Evolutionary conservation across 23 tunicate genomes (phyloP).

Genomic region (Trididemnum nubilum): DNA sequence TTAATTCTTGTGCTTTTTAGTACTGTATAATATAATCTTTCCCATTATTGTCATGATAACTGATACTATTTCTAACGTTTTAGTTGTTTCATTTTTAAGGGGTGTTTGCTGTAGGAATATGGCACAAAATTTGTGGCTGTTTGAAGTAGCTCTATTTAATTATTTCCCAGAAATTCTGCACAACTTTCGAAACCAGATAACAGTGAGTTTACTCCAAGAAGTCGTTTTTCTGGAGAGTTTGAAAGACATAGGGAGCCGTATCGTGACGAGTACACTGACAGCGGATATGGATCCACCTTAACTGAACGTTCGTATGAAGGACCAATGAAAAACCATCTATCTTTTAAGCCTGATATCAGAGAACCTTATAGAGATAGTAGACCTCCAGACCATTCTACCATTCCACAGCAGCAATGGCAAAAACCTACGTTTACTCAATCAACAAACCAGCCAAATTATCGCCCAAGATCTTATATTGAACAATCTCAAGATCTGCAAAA

Average conservation of each 20-base stretch:
- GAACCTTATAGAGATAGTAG: background rate
- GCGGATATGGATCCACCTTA: slow-evolving; percentile 81
- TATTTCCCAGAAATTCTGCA: too few relatives aligned
- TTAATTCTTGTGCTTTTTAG: too few relatives aligned
- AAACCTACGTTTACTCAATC: too few relatives aligned
- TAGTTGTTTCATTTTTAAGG: too few relatives aligned
- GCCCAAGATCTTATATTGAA: too few relatives aligned
- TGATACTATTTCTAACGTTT: too few relatives aligned
- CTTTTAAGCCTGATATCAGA: background rate
- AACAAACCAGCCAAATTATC: background rate
- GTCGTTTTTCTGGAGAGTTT: background rate
- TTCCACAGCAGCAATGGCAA: background rate
- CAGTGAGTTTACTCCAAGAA: background rate
- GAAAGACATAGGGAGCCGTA: slow-evolving; percentile 22
- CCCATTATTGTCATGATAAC: too few relatives aligned
- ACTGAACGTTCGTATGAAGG: slow-evolving; percentile 66
- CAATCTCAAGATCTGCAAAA: too few relatives aligned
- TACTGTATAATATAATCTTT: too few relatives aligned
- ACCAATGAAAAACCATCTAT: slow-evolving; percentile 13
- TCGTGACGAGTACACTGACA: slow-evolving; percentile 48
- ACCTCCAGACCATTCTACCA: background rate
- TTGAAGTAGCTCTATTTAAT: too few relatives aligned
- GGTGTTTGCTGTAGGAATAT: too few relatives aligned
- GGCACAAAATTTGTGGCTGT: too few relatives aligned
- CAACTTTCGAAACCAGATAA: background rate